phyloP scores from a whole-genome alignment of 2,888 invertebrate genomes.

The Rotaria macrura region DNA sequence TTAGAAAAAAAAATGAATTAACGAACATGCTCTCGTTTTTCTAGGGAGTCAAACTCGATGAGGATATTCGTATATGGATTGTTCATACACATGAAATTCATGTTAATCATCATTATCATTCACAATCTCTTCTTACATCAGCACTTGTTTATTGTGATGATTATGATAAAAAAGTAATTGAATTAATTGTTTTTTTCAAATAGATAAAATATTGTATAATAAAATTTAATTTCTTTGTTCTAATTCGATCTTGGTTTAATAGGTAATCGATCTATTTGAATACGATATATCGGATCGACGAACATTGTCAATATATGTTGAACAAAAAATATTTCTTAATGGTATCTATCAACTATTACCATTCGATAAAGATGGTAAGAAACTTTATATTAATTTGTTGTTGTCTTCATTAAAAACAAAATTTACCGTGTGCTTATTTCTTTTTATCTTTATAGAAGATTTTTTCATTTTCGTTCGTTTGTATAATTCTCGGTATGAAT shows the following conservation, averaged over 20 bases:
- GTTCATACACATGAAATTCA: neutral
- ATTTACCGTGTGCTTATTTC: neutral
- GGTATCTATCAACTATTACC: neutral
- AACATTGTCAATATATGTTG: constrained; percentile 5
- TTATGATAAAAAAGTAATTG: neutral
- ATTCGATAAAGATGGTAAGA: constrained; percentile 5
- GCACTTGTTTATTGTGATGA: neutral
- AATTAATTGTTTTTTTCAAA: too few relatives aligned
- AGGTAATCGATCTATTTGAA: neutral
- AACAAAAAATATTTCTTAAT: constrained; percentile 12
- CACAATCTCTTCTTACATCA: neutral
- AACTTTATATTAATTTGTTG: neutral
- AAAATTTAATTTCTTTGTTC: too few relatives aligned
- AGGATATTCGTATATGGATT: constrained; percentile 16
- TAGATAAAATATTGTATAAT: too few relatives aligned
- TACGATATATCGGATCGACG: neutral
- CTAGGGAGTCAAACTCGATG: neutral
- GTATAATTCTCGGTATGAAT: neutral
- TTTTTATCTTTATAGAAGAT: neutral
- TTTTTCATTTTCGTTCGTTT: neutral
- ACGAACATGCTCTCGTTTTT: neutral
- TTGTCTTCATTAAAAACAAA: neutral
- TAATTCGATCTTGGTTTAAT: neutral
- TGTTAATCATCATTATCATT: constrained; percentile 6
- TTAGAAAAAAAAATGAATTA: too few relatives aligned